Conservation (phyloP, 2,797 vertebrate species). For the Taeniopygia guttata region DNA sequence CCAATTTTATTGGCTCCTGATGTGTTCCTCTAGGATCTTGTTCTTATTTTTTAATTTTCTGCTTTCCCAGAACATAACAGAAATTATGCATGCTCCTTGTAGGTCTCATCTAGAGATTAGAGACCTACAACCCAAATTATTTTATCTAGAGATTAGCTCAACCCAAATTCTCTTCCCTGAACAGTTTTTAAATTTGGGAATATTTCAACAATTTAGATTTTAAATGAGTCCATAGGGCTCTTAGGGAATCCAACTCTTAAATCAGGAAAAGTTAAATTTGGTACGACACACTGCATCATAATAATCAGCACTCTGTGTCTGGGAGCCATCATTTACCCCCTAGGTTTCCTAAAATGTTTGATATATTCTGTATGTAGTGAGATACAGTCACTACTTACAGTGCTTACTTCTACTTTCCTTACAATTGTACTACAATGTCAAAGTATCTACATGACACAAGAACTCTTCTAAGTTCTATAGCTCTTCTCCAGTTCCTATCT, state of each 20-base stretch:
- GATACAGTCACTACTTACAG: background rate
- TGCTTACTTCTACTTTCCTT: background rate
- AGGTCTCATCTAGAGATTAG: background rate
- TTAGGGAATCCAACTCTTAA: background rate
- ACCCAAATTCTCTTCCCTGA: background rate
- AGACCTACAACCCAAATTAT: background rate
- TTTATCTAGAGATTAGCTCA: background rate
- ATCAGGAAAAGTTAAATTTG: background rate
- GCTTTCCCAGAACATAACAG: background rate
- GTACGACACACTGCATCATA: background rate
- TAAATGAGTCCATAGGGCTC: rapidly evolving
- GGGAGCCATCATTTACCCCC: background rate
- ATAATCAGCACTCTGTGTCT: background rate
- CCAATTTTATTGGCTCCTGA: background rate
- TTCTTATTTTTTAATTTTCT: background rate
- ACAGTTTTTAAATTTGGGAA: background rate
- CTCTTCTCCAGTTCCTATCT: background rate
- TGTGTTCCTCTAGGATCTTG: background rate
- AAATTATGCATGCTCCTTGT: background rate
- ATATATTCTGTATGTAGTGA: background rate
- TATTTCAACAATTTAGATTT: background rate
- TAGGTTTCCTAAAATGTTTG: background rate
- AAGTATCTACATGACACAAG: background rate
- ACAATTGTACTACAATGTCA: background rate
- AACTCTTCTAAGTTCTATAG: background rate